Evolutionary conservation across 1,140 invertebrate species (phyloP), one percentile per base, ranked within the genome.

Genomic region (Arctopsyche grandis): DNA sequence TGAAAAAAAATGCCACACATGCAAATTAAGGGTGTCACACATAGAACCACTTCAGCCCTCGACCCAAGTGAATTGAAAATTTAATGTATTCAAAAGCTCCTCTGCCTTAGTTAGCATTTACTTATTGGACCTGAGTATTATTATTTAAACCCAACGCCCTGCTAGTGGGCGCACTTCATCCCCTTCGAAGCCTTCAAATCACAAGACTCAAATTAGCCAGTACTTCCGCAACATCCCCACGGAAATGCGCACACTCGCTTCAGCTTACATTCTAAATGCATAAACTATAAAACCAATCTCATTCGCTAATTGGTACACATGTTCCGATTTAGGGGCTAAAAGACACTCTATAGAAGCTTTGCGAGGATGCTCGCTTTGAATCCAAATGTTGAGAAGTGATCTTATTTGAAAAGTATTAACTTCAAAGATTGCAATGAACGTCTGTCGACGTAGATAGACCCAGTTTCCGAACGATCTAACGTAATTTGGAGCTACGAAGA

Each of bases 31-130:
- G 69, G 43, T 38, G 69, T 19, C 16, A 21, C 21, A 60, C 43
- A 73, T 26, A 0, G 22, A 5, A 26, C 66, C 16, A 69, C 16
- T 60, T 21, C 16, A 1, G n/a, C 56, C 16, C 48, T 52, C 29
- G 7, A 7, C 3, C 29, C 29, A 1, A 7, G 7, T 7, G 66
- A 71, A 78, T 78, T 78, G 66, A 46, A 29, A 71, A 58, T 24
- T 78, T 78, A 78, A 78, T 78, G 14, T 78, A 78, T 78, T 78
- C 77, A 78, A 70, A 24, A 78, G 71, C 71, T 46, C 60, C 19
- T 56, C 21, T 26, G 46, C 66, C 69, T 78, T 78, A 78, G 44
- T 78, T 78, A 71, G 69, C 77, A 78, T 70, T 69, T 78, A 71
- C 69, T 70, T 71, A 70, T 70, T 60, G 77, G 66, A 60, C 77